Evolutionary conservation across 53 echinoderm and acorn worm species (phyloP).

Genomic region (Hippasteria phrygiana): DNA sequence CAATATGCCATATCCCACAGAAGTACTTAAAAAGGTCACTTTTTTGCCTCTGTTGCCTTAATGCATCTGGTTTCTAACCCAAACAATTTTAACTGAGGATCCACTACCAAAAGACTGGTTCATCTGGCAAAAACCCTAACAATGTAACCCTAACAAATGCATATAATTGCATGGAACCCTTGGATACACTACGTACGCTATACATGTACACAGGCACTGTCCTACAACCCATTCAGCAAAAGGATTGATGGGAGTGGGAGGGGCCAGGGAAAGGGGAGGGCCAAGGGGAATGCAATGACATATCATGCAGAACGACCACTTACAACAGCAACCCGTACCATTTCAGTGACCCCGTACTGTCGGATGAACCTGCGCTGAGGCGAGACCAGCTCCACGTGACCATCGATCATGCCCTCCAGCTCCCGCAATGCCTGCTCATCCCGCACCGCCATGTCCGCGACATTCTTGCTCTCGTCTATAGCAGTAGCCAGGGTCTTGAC

Average conservation of each 20-base stretch:
- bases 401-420: slow-evolving; percentile 94
- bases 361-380: slow-evolving; percentile 91
- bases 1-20: no score
- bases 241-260: background rate
- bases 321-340: slow-evolving; percentile 77
- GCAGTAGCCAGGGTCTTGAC: slow-evolving; percentile 92
- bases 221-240: no score
- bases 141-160: no score
- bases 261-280: background rate
- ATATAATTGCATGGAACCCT: no score
- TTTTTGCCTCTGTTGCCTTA: no score
- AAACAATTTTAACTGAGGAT: no score
- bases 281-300: background rate
- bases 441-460: slow-evolving; percentile 83
- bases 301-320: slow-evolving; percentile 33
- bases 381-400: slow-evolving; percentile 86
- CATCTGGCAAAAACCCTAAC: no score
- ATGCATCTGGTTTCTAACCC: no score
- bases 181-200: no score
- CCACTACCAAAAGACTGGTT: no score
- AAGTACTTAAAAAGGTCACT: no score
- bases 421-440: slow-evolving; percentile 88
- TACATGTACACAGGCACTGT: no score
- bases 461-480: slow-evolving; percentile 96
- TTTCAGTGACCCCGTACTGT: slow-evolving; percentile 93